Percentiles rank a stretch among this genome's conserved stretches.
These are phyloP conservation scores for Mystacornis crossleyi DNA, from an alignment of 2,113 vertebrate species.

Conservation along the genomic window DNA sequence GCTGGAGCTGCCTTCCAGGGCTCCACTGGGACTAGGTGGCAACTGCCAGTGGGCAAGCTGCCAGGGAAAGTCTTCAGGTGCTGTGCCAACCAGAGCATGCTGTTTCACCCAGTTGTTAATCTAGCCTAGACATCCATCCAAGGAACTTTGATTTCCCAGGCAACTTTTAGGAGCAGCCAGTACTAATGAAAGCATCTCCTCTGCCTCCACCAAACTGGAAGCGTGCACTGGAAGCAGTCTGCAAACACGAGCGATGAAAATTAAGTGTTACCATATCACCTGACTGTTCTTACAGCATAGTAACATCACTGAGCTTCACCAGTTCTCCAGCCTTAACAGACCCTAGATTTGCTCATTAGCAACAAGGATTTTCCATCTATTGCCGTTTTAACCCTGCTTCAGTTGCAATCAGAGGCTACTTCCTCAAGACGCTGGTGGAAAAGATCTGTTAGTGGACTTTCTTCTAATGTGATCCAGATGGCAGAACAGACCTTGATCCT, in stretches of 20 bases:
- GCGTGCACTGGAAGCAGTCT: accelerated
- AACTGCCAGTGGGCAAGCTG: not conserved
- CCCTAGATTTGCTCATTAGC: not conserved
- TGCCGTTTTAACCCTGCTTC: not conserved
- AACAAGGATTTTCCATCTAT: not conserved
- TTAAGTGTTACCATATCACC: not conserved
- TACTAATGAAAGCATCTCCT: not conserved
- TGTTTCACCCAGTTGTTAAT: not conserved
- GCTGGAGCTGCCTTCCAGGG: not conserved
- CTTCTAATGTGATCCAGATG: not conserved
- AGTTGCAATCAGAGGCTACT: not conserved
- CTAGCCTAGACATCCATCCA: not conserved
- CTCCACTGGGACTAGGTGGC: not conserved
- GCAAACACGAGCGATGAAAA: not conserved
- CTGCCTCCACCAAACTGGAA: not conserved
- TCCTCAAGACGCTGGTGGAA: not conserved
- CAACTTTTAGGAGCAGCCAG: not conserved
- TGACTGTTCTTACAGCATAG: not conserved
- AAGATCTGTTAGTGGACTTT: not conserved
- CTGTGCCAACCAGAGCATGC: not conserved
- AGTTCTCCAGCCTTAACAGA: not conserved
- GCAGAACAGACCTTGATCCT: not conserved
- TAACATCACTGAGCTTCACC: not conserved
- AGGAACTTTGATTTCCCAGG: not conserved
- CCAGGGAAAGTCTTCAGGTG: not conserved